phyloP scores from a whole-genome alignment of 2,888 invertebrate species.

The Scaptomyza tumidula region DNA sequence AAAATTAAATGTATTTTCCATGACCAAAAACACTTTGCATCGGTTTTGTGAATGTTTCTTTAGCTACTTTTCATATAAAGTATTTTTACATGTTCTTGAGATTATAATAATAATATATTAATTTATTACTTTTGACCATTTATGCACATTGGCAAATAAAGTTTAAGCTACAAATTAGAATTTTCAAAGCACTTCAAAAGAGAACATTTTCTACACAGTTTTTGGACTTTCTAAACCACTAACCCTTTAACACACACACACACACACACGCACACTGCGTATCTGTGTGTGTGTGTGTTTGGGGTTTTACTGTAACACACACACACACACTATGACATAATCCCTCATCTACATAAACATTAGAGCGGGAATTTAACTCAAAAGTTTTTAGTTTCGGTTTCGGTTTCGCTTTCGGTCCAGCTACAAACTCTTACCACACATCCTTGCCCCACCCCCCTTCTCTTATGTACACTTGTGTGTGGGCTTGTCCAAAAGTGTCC shows the following conservation, averaged over 20 bases:
- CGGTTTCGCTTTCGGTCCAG: constrained; percentile 77
- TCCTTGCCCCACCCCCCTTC: background rate
- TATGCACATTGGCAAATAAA: constrained; percentile 75
- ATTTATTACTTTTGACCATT: constrained; percentile 42
- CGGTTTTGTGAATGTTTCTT: constrained; percentile 4
- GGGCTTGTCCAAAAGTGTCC: constrained; percentile 39
- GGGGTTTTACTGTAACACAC: constrained; percentile 42
- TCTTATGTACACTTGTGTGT: constrained; percentile 2
- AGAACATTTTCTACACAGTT: constrained; percentile 39
- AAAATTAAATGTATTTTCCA: constrained; percentile 83
- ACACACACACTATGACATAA: constrained; percentile 75
- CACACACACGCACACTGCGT: background rate
- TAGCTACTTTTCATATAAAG: constrained; percentile 24
- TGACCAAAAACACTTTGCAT: constrained; percentile 58
- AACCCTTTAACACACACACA: background rate
- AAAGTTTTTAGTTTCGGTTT: constrained; percentile 81
- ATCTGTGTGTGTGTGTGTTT: constrained; percentile 21
- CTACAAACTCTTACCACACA: constrained; percentile 21
- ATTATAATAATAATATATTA: constrained; percentile 59
- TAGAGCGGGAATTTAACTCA: constrained; percentile 80
- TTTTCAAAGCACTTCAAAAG: constrained; percentile 79
- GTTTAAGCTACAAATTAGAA: constrained; percentile 77
- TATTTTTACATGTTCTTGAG: no score
- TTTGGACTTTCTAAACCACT: constrained; percentile 31
- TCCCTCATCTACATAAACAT: constrained; percentile 82